Percentiles rank a stretch among this genome's conserved stretches.
Conservation (phyloP, 2,888 invertebrate species). For the Tromatobia lineatoria region DNA sequence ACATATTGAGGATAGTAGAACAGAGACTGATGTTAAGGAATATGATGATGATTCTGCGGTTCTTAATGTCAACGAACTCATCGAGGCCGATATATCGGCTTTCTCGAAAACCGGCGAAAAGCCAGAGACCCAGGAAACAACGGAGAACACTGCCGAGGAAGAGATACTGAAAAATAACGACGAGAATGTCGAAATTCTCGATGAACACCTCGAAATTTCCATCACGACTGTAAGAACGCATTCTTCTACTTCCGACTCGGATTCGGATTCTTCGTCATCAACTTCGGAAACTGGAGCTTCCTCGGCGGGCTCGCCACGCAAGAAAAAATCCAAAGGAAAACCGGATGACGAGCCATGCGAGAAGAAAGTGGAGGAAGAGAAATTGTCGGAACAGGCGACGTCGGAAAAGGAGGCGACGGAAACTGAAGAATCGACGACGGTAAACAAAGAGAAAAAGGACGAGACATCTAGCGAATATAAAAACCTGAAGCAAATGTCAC, state of each 20-base stretch:
- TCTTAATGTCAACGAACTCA: conserved; percentile 77
- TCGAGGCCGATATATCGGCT: conserved; percentile 73
- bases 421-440: conserved; percentile 2
- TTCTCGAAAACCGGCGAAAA: background rate
- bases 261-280: conserved; percentile 8
- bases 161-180: conserved; percentile 5
- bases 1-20: conserved; percentile 77
- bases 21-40: conserved; percentile 73
- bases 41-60: conserved; percentile 73
- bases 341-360: background rate
- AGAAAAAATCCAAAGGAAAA: background rate
- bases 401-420: background rate
- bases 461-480: conserved; percentile 11
- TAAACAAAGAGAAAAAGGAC: conserved; percentile 5
- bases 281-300: conserved; percentile 31
- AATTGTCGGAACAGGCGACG: background rate
- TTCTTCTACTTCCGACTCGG: conserved; percentile 40
- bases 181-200: conserved; percentile 61
- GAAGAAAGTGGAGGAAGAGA: background rate
- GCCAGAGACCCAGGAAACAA: background rate
- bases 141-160: background rate
- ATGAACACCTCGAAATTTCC: conserved; percentile 60
- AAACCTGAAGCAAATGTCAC: background rate
- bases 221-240: conserved; percentile 25
- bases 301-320: background rate